Percentiles rank a stretch among this genome's conserved stretches.
phyloP scores from a whole-genome alignment of 2,888 invertebrate species.

The Papilio elwesi region DNA sequence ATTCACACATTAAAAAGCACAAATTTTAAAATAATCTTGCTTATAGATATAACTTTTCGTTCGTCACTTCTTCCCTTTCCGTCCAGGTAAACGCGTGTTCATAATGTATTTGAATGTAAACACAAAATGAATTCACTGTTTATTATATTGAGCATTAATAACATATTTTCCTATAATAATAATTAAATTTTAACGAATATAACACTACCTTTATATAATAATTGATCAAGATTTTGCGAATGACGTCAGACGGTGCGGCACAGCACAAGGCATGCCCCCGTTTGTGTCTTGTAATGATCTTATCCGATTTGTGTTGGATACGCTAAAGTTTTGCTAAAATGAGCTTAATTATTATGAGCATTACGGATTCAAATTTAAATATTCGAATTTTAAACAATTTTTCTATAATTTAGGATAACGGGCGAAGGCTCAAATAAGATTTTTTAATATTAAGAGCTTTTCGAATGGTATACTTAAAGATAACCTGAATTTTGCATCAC shows the following conservation, averaged over 20 bases:
- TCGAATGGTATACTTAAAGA: constrained; percentile 78
- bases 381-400: constrained; percentile 59
- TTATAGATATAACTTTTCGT: constrained; percentile 55
- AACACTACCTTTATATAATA: constrained; percentile 23
- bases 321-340: constrained; percentile 58
- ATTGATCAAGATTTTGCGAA: constrained; percentile 4
- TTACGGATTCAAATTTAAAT: constrained; percentile 56
- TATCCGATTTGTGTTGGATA: constrained; percentile 24
- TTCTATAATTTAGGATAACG: constrained; percentile 63
- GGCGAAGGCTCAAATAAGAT: constrained; percentile 62
- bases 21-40: constrained; percentile 21
- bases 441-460: constrained; percentile 80
- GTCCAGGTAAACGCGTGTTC: constrained; percentile 80
- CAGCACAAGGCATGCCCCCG: neutral
- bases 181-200: constrained; percentile 14
- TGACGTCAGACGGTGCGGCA: neutral
- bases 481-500: constrained; percentile 78
- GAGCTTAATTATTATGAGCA: constrained; percentile 70
- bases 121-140: constrained; percentile 57
- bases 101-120: constrained; percentile 62
- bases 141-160: constrained; percentile 53
- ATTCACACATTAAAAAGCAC: neutral
- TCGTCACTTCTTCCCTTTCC: constrained; percentile 74
- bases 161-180: constrained; percentile 47
- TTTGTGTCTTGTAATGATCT: neutral